Conservation (phyloP, 2,797 vertebrate genomes). For the Coluber constrictor region DNA sequence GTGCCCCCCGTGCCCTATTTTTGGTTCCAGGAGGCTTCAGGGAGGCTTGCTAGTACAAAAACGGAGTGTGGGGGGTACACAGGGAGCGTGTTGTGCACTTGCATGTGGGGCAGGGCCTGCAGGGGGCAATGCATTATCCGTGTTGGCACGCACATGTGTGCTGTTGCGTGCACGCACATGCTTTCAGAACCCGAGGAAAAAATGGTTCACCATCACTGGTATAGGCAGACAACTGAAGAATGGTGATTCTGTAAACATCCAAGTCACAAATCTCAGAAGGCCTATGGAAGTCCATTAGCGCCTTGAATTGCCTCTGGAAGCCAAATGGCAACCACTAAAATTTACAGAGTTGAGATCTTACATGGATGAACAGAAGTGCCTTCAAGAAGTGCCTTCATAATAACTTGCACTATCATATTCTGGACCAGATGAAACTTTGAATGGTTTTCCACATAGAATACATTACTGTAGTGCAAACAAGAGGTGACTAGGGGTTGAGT, state of each 20-base stretch:
- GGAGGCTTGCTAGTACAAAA: no score
- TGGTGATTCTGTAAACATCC: neutral
- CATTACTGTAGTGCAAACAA: neutral
- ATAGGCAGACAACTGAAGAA: neutral
- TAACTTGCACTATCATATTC: neutral
- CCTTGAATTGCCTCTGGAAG: neutral
- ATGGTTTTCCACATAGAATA: neutral
- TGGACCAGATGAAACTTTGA: neutral
- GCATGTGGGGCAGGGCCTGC: no score
- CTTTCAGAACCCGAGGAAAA: no score
- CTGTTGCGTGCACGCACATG: no score
- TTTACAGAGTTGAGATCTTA: neutral
- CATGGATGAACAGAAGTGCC: neutral
- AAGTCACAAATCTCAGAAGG: neutral
- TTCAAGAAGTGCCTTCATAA: neutral
- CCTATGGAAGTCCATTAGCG: neutral
- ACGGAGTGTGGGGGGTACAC: no score
- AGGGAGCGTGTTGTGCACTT: no score
- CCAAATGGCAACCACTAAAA: neutral
- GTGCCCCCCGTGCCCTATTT: no score
- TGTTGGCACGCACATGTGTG: no score
- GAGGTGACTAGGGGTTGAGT: neutral
- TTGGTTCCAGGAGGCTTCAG: no score
- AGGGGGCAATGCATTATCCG: no score
- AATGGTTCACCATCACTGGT: neutral